Evolutionary conservation across 53 echinoderm and acorn worm genomes (phyloP).

Genomic region (Actinopyga echinites): DNA sequence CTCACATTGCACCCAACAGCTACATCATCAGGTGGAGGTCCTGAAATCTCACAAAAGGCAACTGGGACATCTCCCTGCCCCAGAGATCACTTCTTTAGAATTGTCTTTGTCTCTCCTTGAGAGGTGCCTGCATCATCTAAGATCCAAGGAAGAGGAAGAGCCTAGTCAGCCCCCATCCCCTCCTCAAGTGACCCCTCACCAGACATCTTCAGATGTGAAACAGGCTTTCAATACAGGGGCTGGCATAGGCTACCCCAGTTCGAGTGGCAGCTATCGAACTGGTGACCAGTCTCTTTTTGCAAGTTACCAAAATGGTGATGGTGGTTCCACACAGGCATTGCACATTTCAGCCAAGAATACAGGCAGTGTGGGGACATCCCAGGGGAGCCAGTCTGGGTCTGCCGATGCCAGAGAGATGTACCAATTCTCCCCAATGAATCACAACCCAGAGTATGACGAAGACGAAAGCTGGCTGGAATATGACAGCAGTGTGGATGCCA

Average conservation of each 20-base stretch:
- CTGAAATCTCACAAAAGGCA: slow-evolving; percentile 16
- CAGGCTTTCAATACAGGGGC: slow-evolving; percentile 15
- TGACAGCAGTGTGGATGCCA: slow-evolving; percentile 18
- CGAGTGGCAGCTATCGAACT: not conserved
- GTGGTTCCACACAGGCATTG: not conserved
- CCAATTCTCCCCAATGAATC: not conserved
- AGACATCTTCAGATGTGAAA: slow-evolving; percentile 19
- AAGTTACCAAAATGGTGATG: not conserved
- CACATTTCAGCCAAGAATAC: too few species aligned
- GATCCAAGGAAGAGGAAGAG: not conserved
- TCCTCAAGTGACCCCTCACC: not conserved
- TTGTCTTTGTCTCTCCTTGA: slow-evolving; percentile 22
- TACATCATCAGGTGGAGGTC: slow-evolving; percentile 16
- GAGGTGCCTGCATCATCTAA: slow-evolving; percentile 21
- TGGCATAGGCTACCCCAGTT: not conserved
- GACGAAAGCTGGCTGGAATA: slow-evolving; percentile 33
- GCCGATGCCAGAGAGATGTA: not conserved
- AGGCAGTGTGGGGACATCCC: too few species aligned
- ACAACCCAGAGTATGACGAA: not conserved
- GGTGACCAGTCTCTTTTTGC: not conserved
- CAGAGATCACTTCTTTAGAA: slow-evolving; percentile 19
- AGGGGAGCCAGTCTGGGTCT: too few species aligned
- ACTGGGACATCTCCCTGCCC: not conserved
- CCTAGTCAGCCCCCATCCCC: not conserved
- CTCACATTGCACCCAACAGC: slow-evolving; percentile 16